Evolutionary conservation across 2,113 vertebrate species (phyloP).

Genomic region (Dolichotis patagonum): DNA sequence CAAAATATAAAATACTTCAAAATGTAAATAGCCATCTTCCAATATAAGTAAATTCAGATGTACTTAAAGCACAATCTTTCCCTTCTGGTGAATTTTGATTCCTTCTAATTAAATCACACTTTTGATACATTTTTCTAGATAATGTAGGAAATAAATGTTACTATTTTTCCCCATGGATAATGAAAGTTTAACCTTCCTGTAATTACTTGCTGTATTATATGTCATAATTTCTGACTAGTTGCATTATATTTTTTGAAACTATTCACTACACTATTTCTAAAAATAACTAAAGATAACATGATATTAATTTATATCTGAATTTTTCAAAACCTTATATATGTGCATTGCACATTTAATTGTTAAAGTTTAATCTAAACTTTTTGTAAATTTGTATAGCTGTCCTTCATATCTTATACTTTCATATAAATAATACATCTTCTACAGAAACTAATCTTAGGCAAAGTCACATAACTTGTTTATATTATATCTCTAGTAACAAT

Average conservation of each 20-base stretch:
- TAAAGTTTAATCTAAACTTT: constrained; percentile 53
- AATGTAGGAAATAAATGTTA: constrained; percentile 41
- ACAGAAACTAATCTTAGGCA: not conserved
- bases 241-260: constrained; percentile 53
- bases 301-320: constrained; percentile 23
- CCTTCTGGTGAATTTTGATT: constrained; percentile 54
- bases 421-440: not conserved
- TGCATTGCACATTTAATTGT: not conserved
- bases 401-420: not conserved
- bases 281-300: constrained; percentile 59
- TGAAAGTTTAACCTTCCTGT: constrained; percentile 66
- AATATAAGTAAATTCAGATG: constrained; percentile 39
- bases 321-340: not conserved
- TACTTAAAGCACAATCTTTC: not conserved
- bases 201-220: constrained; percentile 51
- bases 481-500: not conserved
- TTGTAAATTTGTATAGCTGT: constrained; percentile 24
- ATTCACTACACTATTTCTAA: constrained; percentile 63
- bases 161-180: not conserved
- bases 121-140: constrained; percentile 32
- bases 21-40: not conserved
- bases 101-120: constrained; percentile 36
- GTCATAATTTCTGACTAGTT: constrained; percentile 55
- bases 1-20: not conserved
- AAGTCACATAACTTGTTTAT: not conserved